phyloP scores from a whole-genome alignment of 2,888 invertebrate genomes.

The Chromoteleia sp. region DNA sequence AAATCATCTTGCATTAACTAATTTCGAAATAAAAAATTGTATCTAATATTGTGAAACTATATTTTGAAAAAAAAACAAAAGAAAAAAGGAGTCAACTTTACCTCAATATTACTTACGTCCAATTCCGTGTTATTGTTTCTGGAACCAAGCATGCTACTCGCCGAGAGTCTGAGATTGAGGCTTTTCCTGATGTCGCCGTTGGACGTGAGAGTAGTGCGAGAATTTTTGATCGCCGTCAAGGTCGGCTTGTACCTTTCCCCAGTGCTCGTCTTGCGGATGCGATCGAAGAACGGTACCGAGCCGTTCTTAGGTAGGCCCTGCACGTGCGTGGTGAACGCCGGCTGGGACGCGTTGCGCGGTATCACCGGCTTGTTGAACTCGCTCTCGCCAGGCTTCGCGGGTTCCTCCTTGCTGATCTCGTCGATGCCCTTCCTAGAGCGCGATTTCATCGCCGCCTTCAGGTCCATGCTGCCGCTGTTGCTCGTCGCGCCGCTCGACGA shows the following conservation, averaged over 20 bases:
- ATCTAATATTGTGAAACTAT: too few species aligned
- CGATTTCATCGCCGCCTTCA: conserved; percentile 80
- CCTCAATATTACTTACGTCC: conserved; percentile 82
- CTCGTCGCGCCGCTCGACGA: conserved; percentile 86
- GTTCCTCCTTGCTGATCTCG: conserved; percentile 77
- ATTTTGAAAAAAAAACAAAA: too few species aligned
- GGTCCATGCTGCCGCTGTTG: conserved; percentile 84
- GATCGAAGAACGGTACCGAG: conserved; percentile 95
- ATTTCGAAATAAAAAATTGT: too few species aligned
- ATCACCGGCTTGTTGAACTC: conserved; percentile 86
- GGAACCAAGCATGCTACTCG: conserved; percentile 87
- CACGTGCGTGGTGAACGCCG: conserved; percentile 91
- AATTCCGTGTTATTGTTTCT: conserved; percentile 87
- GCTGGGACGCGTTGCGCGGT: conserved; percentile 94
- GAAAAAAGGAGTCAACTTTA: conserved; percentile 6
- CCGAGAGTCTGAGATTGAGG: conserved; percentile 86
- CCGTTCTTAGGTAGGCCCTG: conserved; percentile 93
- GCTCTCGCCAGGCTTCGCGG: conserved; percentile 78
- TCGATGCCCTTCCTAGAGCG: conserved; percentile 82
- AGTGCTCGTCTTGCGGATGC: conserved; percentile 93
- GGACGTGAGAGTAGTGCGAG: conserved; percentile 90
- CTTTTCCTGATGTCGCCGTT: conserved; percentile 90
- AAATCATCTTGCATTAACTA: too few species aligned
- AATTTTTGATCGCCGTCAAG: conserved; percentile 92
- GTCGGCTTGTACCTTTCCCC: conserved; percentile 94